Evolutionary conservation across 2,888 invertebrate species (phyloP).

Genomic region (Adineta ricciae): DNA sequence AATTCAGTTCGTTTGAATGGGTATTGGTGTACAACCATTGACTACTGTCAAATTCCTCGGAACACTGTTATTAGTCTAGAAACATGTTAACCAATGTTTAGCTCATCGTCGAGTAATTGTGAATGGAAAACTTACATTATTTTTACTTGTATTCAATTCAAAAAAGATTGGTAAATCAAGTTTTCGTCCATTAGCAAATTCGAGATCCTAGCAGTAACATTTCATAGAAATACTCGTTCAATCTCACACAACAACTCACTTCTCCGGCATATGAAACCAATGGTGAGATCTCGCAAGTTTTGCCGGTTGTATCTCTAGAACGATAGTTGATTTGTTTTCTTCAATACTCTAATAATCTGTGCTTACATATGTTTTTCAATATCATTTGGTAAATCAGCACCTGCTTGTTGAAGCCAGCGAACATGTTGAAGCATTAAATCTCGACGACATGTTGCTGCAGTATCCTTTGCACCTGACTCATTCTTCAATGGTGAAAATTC

Average conservation of each 20-base stretch:
- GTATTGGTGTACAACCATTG: neutral
- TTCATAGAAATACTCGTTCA: no score
- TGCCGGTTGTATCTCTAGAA: slow-evolving; percentile 43
- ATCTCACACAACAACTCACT: neutral
- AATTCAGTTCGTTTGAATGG: neutral
- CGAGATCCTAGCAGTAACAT: neutral
- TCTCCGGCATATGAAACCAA: slow-evolving; percentile 81
- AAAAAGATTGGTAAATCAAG: neutral
- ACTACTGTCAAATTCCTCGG: neutral
- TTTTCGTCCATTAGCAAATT: neutral
- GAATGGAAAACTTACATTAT: no score
- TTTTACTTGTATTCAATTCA: neutral
- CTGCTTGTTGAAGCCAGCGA: slow-evolving; percentile 33
- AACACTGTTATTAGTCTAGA: neutral
- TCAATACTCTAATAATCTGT: neutral
- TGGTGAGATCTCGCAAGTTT: slow-evolving; percentile 78
- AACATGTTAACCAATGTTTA: neutral
- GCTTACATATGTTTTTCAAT: neutral
- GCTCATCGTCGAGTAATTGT: neutral
- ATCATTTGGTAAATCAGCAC: slow-evolving; percentile 18
- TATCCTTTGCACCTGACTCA: slow-evolving; percentile 66
- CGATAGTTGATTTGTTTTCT: neutral
- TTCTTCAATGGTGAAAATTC: slow-evolving; percentile 97
- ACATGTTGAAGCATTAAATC: slow-evolving; percentile 69
- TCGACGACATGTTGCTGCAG: slow-evolving; percentile 68